A percentile compares a stretch with the other conserved stretches of the same genome.
phyloP scores from a whole-genome alignment of 2,113 vertebrate genomes.

The Probosciger aterrimus region DNA sequence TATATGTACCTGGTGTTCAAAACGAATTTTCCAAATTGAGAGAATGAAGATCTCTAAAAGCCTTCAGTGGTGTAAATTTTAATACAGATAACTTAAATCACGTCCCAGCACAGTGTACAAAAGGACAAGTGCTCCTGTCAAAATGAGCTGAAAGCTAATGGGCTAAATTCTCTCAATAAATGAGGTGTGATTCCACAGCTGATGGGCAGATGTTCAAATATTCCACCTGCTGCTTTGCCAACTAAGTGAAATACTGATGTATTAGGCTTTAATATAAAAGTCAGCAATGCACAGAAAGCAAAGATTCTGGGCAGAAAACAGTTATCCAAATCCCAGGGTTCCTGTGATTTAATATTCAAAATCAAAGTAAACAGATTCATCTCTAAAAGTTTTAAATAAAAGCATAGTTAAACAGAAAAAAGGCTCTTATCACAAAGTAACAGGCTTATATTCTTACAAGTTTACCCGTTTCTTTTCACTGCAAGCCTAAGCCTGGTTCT shows the following conservation, averaged over 20 bases:
- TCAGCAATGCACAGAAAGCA: neutral
- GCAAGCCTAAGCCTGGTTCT: neutral
- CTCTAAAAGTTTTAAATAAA: neutral
- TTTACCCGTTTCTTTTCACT: neutral
- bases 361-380: neutral
- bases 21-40: neutral
- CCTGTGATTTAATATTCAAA: neutral
- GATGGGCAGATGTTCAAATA: slow-evolving; percentile 39
- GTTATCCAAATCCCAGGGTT: neutral
- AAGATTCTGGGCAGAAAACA: neutral
- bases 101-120: neutral
- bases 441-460: neutral
- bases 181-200: neutral
- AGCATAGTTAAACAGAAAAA: neutral
- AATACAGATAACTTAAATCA: neutral
- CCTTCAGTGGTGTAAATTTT: neutral
- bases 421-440: neutral
- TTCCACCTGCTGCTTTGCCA: neutral
- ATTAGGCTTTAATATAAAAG: neutral
- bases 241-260: neutral
- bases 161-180: slow-evolving; percentile 1
- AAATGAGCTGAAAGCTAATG: neutral
- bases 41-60: neutral
- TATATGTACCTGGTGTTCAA: neutral
- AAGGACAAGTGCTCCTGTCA: neutral